Base-by-base conservation (phyloP, 2,888 invertebrate species). In the Acleris sparsana region DNA sequence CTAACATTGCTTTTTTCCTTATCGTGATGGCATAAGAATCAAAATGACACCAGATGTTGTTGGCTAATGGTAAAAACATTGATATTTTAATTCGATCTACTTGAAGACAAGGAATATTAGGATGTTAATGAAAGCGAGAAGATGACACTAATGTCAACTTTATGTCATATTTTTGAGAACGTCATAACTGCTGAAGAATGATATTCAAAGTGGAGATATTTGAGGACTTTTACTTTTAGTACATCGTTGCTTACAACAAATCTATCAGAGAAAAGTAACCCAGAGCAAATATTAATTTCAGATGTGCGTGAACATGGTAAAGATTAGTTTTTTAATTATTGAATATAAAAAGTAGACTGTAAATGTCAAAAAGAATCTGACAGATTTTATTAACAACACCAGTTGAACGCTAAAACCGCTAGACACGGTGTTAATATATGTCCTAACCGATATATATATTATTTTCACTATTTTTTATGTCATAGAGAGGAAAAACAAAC, bases 71-170 rank as follows among this genome's bases (percentile, higher is more conserved):
- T 44, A 55, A 60, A 29, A 46, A 44, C 44, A 18, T 25, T 13
- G 20, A 51, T 29, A 25, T 39, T 13, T 56, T 65, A 53, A 61
- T 66, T 61, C 33, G 56, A 61, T 61, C 46, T 7, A 16, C 39
- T 60, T 51, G 64, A 33, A 51, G 60, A 55, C 25, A 22, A 56
- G 56, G 25, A 56, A 56, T 51, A 63, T 68, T 68, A 68, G 29
- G 52, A 68, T 60, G 60, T 55, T 60, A 64, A 68, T 63, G 67
- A 68, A 68, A 68, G 67, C 67, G 67, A 63, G 60, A 63, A 68
- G 63, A 68, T 63, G 67, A 63, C 63, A 67, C 48, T 33, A 51
- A 33, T 63, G 63, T 59, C 67, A 68, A 63, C 16, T 60, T 44
- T 20, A 55, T 67, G 43, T 53, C 67, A 59, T 59, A 22, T 57